Conservation (phyloP, 2,113 vertebrate species). For the Sterna hirundo region DNA sequence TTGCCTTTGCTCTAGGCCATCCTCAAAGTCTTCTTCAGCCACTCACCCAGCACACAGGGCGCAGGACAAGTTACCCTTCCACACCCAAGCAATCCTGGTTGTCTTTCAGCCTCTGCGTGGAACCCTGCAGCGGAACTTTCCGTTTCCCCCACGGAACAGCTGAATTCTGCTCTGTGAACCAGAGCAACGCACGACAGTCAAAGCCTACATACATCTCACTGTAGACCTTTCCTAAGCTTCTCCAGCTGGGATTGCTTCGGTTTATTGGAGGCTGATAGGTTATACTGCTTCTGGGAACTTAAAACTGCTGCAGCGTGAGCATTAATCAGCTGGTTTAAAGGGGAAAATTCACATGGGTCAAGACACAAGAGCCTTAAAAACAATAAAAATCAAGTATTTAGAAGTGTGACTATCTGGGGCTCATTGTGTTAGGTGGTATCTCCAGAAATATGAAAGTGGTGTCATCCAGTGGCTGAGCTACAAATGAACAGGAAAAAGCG, state of each 20-base stretch:
- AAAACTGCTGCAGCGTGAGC: not conserved
- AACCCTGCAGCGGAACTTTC: not conserved
- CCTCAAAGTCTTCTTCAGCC: not conserved
- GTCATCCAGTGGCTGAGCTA: not conserved
- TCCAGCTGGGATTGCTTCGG: constrained; percentile 14
- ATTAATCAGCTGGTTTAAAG: not conserved
- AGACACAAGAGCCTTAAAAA: not conserved
- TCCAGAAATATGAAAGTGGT: not conserved
- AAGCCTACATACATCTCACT: not conserved
- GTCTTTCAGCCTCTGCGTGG: not conserved
- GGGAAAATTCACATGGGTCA: not conserved
- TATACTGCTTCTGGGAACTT: not conserved
- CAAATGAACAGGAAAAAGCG: not conserved
- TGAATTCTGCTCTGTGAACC: not conserved
- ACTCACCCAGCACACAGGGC: not conserved
- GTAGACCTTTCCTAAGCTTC: not conserved
- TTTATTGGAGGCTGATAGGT: not conserved
- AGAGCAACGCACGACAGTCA: not conserved
- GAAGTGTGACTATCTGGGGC: not conserved
- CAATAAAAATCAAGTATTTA: not conserved
- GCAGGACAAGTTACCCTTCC: not conserved
- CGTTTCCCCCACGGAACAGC: not conserved
- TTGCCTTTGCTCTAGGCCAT: not conserved
- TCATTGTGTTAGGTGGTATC: not conserved
- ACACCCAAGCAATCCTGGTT: not conserved